These are phyloP conservation scores for Medauroidea extradentata DNA, from an alignment of 1,140 invertebrate genomes.

Conservation along the genomic window DNA sequence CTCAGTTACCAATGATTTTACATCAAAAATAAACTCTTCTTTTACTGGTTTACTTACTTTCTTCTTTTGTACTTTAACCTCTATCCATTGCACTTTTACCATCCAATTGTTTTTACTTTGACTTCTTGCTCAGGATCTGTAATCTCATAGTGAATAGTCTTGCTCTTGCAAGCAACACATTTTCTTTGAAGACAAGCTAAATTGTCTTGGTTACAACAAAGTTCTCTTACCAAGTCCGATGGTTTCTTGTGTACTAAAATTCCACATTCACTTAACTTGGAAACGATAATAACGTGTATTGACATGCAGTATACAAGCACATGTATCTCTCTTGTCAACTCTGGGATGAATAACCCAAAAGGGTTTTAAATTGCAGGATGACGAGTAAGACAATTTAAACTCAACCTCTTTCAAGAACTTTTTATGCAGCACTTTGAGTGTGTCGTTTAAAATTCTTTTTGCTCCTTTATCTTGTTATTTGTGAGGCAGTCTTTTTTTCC, in stretches of 20 bases:
- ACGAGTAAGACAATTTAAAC: conserved; percentile 12
- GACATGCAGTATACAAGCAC: conserved; percentile 17
- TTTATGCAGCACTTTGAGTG: conserved; percentile 25
- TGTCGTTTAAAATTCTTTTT: conserved; percentile 26
- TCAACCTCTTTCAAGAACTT: conserved; percentile 16
- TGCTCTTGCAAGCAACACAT: conserved; percentile 8
- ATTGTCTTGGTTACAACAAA: conserved; percentile 18
- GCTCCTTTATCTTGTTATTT: conserved; percentile 23
- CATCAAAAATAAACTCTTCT: no score
- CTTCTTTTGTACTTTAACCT: conserved; percentile 19
- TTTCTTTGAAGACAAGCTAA: conserved; percentile 21
- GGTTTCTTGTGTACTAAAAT: conserved; percentile 15
- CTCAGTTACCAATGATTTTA: conserved; percentile 19
- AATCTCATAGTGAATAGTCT: conserved; percentile 12
- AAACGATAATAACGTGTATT: conserved; percentile 14
- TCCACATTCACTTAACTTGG: conserved; percentile 17
- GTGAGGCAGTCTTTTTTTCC: conserved; percentile 28
- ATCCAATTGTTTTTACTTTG: conserved; percentile 18
- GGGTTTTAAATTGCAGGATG: conserved; percentile 19
- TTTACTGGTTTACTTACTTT: conserved; percentile 19
- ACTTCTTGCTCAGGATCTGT: conserved; percentile 10
- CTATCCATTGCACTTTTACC: conserved; percentile 14
- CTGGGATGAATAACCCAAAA: conserved; percentile 21
- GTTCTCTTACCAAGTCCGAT: conserved; percentile 8
- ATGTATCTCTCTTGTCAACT: conserved; percentile 19